phyloP scores from a whole-genome alignment of 2,888 invertebrate genomes.

The Agriotes lineatus region DNA sequence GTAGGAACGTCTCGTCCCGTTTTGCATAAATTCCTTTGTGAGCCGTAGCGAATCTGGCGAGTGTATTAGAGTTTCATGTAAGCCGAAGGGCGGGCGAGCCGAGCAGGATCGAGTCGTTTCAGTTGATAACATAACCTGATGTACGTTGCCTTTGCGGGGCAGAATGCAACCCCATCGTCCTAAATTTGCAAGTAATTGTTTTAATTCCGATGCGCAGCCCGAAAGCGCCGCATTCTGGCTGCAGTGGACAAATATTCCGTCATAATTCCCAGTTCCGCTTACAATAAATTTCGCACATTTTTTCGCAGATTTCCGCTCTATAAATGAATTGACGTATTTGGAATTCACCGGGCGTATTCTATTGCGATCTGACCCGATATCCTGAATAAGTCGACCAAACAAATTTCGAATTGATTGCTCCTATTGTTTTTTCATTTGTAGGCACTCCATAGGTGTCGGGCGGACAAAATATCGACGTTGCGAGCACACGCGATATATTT shows the following conservation, averaged over 20 bases:
- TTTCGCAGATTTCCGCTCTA: constrained; percentile 40
- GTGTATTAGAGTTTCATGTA: neutral
- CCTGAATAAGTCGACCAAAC: constrained; percentile 46
- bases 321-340: constrained; percentile 43
- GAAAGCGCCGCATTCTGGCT: too few relatives aligned
- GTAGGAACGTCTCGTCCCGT: neutral
- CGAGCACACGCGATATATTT: neutral
- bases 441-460: constrained; percentile 34
- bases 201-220: neutral
- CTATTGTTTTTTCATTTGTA: constrained; percentile 44
- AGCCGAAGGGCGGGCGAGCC: neutral
- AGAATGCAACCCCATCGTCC: neutral
- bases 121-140: neutral
- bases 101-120: neutral
- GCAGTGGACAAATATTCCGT: constrained; percentile 28
- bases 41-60: neutral
- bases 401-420: constrained; percentile 44
- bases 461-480: constrained; percentile 28
- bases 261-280: constrained; percentile 40
- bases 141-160: neutral
- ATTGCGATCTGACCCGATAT: constrained; percentile 45
- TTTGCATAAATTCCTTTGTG: constrained; percentile 9
- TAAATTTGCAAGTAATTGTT: neutral
- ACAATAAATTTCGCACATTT: constrained; percentile 42
- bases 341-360: constrained; percentile 43